Conservation (phyloP, 2,888 invertebrate genomes). For the Torymus auratus region DNA sequence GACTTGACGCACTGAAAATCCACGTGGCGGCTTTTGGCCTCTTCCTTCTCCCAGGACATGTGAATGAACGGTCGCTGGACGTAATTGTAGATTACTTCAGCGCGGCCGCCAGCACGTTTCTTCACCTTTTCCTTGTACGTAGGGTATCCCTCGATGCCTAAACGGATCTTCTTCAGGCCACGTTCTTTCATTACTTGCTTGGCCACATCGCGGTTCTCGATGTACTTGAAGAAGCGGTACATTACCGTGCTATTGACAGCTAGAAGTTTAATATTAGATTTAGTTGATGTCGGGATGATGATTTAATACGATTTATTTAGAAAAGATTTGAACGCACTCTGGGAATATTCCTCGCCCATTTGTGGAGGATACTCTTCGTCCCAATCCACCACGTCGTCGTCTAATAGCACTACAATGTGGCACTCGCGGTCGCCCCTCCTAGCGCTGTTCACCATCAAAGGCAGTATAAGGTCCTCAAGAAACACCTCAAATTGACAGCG, state of each 20-base stretch:
- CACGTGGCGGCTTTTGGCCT: conserved; percentile 98
- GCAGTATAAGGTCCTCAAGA: conserved; percentile 95
- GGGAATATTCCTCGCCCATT: conserved; percentile 99
- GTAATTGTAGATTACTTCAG: conserved; percentile 99
- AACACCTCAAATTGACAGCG: conserved; percentile 97
- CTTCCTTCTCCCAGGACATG: conserved; percentile 99
- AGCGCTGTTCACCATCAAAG: conserved; percentile 96
- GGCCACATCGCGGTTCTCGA: conserved; percentile 99
- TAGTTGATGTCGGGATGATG: too few relatives aligned
- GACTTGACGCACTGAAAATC: conserved; percentile 99
- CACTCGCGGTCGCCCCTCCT: conserved; percentile 98
- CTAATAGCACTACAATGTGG: conserved; percentile 96
- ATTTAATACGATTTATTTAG: neutral
- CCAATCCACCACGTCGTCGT: conserved; percentile 98
- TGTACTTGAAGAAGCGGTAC: conserved; percentile 99
- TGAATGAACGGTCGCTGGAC: conserved; percentile 99
- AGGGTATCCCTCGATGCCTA: conserved; percentile 99
- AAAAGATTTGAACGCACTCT: conserved; percentile 81
- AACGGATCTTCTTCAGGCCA: conserved; percentile 97
- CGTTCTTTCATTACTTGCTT: conserved; percentile 99
- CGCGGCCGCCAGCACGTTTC: conserved; percentile 94
- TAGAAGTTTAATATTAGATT: conserved; percentile 72
- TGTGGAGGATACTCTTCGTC: conserved; percentile 99
- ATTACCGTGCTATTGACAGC: conserved; percentile 96
- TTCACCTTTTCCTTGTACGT: conserved; percentile 99